These are phyloP conservation scores for Okapia johnstoni DNA, from an alignment of 2,113 vertebrate genomes.

Conservation along the genomic window DNA sequence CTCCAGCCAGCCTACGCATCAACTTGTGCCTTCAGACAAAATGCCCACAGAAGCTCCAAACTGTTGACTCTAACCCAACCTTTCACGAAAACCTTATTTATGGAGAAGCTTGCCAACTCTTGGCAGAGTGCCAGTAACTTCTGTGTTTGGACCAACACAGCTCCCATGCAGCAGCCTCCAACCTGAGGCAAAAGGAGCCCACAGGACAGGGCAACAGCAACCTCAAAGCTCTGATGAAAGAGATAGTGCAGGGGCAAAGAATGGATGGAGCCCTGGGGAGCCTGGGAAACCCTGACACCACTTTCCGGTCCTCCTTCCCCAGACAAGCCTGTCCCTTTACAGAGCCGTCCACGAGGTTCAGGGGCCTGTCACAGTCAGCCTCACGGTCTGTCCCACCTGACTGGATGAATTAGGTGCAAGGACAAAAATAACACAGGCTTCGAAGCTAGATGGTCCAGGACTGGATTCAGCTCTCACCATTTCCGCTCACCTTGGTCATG, in stretches of 20 bases:
- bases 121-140: background rate
- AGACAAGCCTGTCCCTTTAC: background rate
- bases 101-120: background rate
- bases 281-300: background rate
- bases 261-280: background rate
- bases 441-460: background rate
- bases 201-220: background rate
- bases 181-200: background rate
- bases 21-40: background rate
- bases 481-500: background rate
- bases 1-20: background rate
- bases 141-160: background rate
- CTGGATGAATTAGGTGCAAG: background rate
- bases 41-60: background rate
- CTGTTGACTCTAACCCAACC: background rate
- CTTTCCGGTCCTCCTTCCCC: background rate
- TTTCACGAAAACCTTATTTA: background rate
- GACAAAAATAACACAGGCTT: background rate
- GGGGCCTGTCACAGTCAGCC: too few species aligned
- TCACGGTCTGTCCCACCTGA: background rate
- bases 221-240: background rate
- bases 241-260: background rate
- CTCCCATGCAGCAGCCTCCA: background rate
- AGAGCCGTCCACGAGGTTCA: background rate
- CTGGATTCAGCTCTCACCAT: background rate